A percentile compares a stretch with the other conserved stretches of the same genome.
These are phyloP conservation scores for Calephelis perditalis DNA, from an alignment of 2,888 invertebrate genomes.

Conservation along the genomic window DNA sequence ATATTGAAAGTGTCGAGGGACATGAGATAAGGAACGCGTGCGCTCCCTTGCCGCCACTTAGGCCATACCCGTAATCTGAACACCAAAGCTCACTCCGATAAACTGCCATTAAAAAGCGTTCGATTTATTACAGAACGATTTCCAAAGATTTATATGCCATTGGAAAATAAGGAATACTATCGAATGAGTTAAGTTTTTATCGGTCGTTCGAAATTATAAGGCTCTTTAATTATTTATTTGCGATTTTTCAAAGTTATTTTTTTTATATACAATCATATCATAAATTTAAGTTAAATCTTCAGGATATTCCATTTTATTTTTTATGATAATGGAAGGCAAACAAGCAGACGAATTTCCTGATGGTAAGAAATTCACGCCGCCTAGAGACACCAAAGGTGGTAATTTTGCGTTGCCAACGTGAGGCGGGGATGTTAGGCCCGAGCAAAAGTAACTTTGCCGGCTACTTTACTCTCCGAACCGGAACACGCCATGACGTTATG, in stretches of 20 bases:
- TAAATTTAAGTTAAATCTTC: too few relatives aligned
- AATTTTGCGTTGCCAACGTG: too few relatives aligned
- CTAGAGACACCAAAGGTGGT: too few relatives aligned
- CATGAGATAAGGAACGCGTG: slow-evolving; percentile 70
- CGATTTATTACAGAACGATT: slow-evolving; percentile 77
- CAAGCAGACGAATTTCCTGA: too few relatives aligned
- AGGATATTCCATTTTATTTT: too few relatives aligned
- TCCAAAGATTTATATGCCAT: slow-evolving; percentile 49
- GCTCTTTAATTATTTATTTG: slow-evolving; percentile 15
- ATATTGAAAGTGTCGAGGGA: slow-evolving; percentile 77
- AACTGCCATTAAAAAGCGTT: slow-evolving; percentile 77
- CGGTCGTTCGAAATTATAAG: slow-evolving; percentile 15
- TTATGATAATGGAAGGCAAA: too few relatives aligned
- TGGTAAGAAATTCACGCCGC: too few relatives aligned
- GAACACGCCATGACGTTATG: too few relatives aligned
- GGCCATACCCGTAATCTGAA: slow-evolving; percentile 67
- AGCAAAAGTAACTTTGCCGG: too few relatives aligned
- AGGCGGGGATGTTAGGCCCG: too few relatives aligned
- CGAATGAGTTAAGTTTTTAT: slow-evolving; percentile 24
- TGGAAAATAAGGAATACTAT: slow-evolving; percentile 33
- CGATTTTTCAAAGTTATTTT: not conserved
- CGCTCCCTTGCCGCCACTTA: slow-evolving; percentile 71
- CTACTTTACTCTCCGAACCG: too few relatives aligned
- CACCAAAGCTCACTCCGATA: slow-evolving; percentile 75
- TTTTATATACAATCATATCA: too few relatives aligned